Percentiles rank a stretch among this genome's conserved stretches.
Conservation (phyloP, 2,797 vertebrate species). For the Heteromormyrus szaboi region DNA sequence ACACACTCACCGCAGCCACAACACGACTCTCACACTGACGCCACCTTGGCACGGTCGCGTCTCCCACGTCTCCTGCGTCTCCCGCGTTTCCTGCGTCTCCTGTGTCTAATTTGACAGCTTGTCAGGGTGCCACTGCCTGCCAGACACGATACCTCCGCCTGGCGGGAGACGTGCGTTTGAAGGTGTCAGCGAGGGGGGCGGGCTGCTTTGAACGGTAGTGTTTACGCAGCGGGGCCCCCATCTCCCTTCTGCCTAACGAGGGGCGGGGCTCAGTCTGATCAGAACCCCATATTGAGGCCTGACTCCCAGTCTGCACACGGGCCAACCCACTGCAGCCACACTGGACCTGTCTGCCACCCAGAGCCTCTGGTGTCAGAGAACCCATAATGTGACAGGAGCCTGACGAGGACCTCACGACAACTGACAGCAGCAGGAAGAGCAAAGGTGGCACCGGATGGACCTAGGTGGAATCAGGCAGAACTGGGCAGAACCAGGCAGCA, state of each 20-base stretch:
- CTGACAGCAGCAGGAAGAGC: background rate
- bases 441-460: background rate
- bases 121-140: slow-evolving; percentile 71
- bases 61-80: slow-evolving; percentile 70
- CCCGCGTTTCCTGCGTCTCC: slow-evolving; percentile 65
- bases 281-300: slow-evolving; percentile 42
- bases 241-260: slow-evolving; percentile 55
- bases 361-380: slow-evolving; percentile 26
- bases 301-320: slow-evolving; percentile 49
- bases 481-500: background rate
- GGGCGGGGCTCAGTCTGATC: slow-evolving; percentile 50
- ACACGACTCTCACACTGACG: slow-evolving; percentile 19
- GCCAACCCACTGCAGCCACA: slow-evolving; percentile 62
- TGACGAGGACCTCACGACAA: background rate
- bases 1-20: slow-evolving; percentile 6
- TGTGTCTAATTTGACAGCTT: slow-evolving; percentile 70
- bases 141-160: slow-evolving; percentile 64
- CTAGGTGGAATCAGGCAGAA: background rate
- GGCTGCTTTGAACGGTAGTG: slow-evolving; percentile 63
- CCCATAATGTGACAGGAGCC: background rate
- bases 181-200: slow-evolving; percentile 56
- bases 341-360: slow-evolving; percentile 27
- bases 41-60: slow-evolving; percentile 42
- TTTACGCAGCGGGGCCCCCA: slow-evolving; percentile 53
- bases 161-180: slow-evolving; percentile 70